phyloP scores from a whole-genome alignment of 2,888 invertebrate genomes.

The Cryptocephalus moraei region DNA sequence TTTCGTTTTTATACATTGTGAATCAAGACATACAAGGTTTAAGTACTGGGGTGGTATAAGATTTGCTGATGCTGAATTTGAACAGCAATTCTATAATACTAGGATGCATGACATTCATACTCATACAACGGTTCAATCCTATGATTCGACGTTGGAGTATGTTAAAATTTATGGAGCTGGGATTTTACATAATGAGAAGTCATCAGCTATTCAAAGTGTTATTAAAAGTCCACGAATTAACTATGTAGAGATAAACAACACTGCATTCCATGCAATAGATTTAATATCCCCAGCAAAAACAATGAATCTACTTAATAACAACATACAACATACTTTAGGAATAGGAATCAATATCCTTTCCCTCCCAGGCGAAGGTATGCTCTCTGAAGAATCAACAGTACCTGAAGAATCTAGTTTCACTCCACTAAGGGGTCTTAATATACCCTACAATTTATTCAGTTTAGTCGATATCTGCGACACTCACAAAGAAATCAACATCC shows the following conservation, averaged over 20 bases:
- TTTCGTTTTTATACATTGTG: slow-evolving; percentile 91
- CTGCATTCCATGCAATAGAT: slow-evolving; percentile 88
- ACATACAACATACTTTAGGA: slow-evolving; percentile 72
- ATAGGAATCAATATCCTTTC: slow-evolving; percentile 84
- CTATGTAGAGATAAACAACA: slow-evolving; percentile 71
- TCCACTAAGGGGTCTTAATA: slow-evolving; percentile 68
- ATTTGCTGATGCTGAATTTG: slow-evolving; percentile 82
- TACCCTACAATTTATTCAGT: slow-evolving; percentile 88
- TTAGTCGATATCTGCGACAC: slow-evolving; percentile 95
- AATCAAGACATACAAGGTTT: slow-evolving; percentile 51
- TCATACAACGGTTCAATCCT: slow-evolving; percentile 56
- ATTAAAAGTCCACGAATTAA: slow-evolving; percentile 74
- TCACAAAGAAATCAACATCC: slow-evolving; percentile 79
- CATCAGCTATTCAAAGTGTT: slow-evolving; percentile 84
- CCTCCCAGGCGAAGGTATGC: slow-evolving; percentile 69
- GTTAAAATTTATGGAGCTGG: slow-evolving; percentile 88
- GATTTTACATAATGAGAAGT: slow-evolving; percentile 88
- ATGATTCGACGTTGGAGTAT: slow-evolving; percentile 69
- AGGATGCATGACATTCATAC: slow-evolving; percentile 73
- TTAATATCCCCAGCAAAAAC: slow-evolving; percentile 80
- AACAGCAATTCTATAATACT: slow-evolving; percentile 73
- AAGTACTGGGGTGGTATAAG: slow-evolving; percentile 93
- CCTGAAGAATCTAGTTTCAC: slow-evolving; percentile 81
- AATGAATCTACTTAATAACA: slow-evolving; percentile 64
- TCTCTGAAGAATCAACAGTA: slow-evolving; percentile 85